These are phyloP conservation scores for Sisyra terminalis DNA, from an alignment of 2,888 invertebrate genomes.

Conservation along the genomic window DNA sequence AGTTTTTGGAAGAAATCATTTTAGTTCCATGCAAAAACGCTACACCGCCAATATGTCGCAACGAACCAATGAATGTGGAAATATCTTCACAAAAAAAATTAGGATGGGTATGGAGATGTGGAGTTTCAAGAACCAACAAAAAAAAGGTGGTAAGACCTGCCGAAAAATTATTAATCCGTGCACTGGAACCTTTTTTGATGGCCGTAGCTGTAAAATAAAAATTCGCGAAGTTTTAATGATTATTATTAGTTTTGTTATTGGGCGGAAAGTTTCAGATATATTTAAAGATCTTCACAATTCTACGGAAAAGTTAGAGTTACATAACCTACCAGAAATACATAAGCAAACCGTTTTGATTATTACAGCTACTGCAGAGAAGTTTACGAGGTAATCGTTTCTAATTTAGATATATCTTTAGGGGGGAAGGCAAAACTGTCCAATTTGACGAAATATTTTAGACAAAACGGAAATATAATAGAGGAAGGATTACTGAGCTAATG, in stretches of 20 bases:
- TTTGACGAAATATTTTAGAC: constrained; percentile 12
- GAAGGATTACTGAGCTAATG: constrained; percentile 10
- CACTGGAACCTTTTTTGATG: constrained; percentile 11
- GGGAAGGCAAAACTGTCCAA: constrained; percentile 11
- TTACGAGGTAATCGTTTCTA: constrained; percentile 10
- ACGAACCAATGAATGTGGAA: too few species aligned
- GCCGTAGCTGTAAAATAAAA: constrained; percentile 7
- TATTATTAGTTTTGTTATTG: neutral
- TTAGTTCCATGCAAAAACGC: too few species aligned
- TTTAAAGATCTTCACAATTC: neutral
- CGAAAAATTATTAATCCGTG: constrained; percentile 8
- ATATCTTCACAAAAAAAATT: too few species aligned
- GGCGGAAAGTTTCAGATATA: neutral
- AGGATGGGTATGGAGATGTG: too few species aligned
- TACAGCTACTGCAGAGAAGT: constrained; percentile 11
- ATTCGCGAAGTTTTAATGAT: constrained; percentile 8
- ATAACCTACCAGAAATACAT: constrained; percentile 6
- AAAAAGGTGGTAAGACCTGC: constrained; percentile 1
- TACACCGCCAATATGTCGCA: too few species aligned
- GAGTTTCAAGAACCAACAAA: too few species aligned
- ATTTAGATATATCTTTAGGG: constrained; percentile 10
- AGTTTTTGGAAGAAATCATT: too few species aligned
- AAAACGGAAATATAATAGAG: constrained; percentile 10
- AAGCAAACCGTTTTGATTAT: constrained; percentile 10
- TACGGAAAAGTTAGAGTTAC: too few species aligned